Base-by-base conservation (phyloP, 1,140 invertebrate species). In the Hylaeus anthracinus region DNA sequence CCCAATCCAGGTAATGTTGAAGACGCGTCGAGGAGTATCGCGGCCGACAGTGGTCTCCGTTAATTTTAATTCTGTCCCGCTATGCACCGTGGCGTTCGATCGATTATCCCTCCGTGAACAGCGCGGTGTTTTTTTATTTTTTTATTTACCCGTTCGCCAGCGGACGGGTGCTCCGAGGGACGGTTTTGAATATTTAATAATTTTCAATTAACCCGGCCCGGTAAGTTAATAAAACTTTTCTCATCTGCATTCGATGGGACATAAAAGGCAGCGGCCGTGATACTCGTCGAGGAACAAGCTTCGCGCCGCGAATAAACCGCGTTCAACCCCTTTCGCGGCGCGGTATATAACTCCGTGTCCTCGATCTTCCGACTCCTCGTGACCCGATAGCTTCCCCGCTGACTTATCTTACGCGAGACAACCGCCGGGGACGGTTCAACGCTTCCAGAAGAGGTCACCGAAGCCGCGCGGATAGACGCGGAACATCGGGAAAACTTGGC, bases 171-270 rank as follows among this genome's bases (percentile, higher is more conserved):
- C 8, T 51, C 26, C 26, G 26, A 51, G 5, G 26, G 9, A 3
- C 43, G 14, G 37, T 41, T 10, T 10, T 26, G 48, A 51, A 71
- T 61, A 26, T 41, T 3, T 41, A 72, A 72, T 63, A 63, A 78
- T 71, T 43, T 64, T 73, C 70, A 65, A 64, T 79, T 79, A 73
- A 65, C 41, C 60, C 41, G 41, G 8, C 8, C 1, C 12, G 14
- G 10, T 51, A 61, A 39, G 41, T 79, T 72, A 72, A 79, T 79
- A 43, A 70, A 79, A 79, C 48, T 79, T 79, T 79, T 39, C 69
- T 39, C 58, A 72, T 72, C 10, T 43, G 70, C 43, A 37, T 41
- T 72, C 56, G 58, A 8, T 6, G 26, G 26, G 15, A 6, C 12
- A 51, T 45, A 53, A 58, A 65, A 72, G 41, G 37, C 37, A 14